Base-by-base conservation (phyloP, 2,888 invertebrate genomes). In the Aspidapion aeneum region DNA sequence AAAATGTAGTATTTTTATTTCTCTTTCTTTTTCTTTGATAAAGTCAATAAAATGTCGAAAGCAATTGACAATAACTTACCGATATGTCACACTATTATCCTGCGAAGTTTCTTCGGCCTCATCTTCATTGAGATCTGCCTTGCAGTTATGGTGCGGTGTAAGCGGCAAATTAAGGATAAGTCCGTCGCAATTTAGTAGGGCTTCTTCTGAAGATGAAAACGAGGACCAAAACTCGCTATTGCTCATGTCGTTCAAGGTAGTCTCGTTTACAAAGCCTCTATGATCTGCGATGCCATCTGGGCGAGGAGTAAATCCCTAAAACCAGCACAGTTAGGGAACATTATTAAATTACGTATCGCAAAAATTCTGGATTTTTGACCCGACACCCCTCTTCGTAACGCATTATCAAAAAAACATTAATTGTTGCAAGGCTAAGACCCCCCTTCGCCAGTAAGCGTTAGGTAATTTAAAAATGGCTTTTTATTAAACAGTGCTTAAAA, bases 211-310 rank as follows among this genome's bases (percentile, higher is more conserved):
- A 75, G 90, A 90, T 18, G 91, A 91, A 80, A 90, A 91, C 0
- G 91, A 91, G 0, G 90, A 91, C 88, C 89, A 90, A 79, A 88
- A 90, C 76, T 91, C 90, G 0, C 90, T 90, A 79, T 90, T 88
- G 69, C 90, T 90, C 80, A 86, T 86, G 73, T 90, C 90, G 70
- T 88, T 84, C 3, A 85, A 74, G 0, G 85, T 86, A 0, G 87
- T 87, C 73, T 90, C 87, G 78, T 88, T 88, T 12, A 89, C 79
- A 1, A 80, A 81, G 1, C 84, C 85, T 72, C 86, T 84, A 70
- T 86, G 85, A 61, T 87, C 87, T 0, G 87, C 89, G 72, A 84
- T 86, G 1, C 86, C 89, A 70, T 88, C 88, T 5, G 87, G 85
- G 69, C 87, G 87, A 9, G 87, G 85, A 52, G 81, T 79, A 7